phyloP scores from a whole-genome alignment of 2,888 invertebrate genomes.

The Ferdinandea cuprea region DNA sequence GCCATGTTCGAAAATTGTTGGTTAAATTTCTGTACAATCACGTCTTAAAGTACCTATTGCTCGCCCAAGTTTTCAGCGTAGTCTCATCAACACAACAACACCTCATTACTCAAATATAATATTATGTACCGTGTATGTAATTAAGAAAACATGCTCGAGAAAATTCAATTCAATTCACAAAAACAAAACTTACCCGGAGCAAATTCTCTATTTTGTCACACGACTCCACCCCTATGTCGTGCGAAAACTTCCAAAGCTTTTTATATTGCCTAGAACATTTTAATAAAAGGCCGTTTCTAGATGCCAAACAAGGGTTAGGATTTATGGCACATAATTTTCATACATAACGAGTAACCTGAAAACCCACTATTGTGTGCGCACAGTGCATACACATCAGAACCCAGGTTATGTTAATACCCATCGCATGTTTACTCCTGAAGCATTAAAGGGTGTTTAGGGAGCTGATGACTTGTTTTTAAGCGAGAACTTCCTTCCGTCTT shows the following conservation, averaged over 20 bases:
- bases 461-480: slow-evolving; percentile 59
- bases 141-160: neutral
- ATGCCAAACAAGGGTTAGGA: slow-evolving; percentile 53
- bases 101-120: too few species aligned
- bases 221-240: neutral
- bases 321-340: slow-evolving; percentile 65
- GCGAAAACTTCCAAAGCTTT: slow-evolving; percentile 28
- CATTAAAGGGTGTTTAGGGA: slow-evolving; percentile 45
- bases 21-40: too few species aligned
- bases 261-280: slow-evolving; percentile 31
- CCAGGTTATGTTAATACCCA: slow-evolving; percentile 13
- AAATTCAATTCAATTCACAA: neutral
- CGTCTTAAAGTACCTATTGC: too few species aligned
- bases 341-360: slow-evolving; percentile 38
- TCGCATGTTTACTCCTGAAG: slow-evolving; percentile 60
- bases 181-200: slow-evolving; percentile 1
- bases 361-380: slow-evolving; percentile 35
- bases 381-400: slow-evolving; percentile 14
- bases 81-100: too few species aligned
- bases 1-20: too few species aligned
- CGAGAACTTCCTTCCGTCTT: slow-evolving; percentile 51
- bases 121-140: too few species aligned
- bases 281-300: slow-evolving; percentile 48
- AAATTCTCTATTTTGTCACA: slow-evolving; percentile 8
- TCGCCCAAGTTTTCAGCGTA: too few species aligned